A percentile compares a stretch with the other conserved stretches of the same genome.
Evolutionary conservation across 2,797 vertebrate genomes (phyloP).

Genomic region (Chaetodon trifasciatus): DNA sequence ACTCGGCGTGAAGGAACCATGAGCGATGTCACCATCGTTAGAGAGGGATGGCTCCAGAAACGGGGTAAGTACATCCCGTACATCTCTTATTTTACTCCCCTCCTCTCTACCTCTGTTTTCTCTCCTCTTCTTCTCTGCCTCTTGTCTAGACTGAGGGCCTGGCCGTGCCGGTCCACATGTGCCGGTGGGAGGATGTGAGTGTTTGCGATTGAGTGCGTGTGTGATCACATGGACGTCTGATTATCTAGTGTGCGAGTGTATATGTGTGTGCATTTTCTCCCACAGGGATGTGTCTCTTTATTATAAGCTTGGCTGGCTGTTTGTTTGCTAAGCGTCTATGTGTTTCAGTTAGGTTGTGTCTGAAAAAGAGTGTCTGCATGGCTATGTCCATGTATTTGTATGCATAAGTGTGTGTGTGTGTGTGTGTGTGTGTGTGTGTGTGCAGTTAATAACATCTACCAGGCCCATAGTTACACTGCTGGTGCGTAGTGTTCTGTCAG

Average conservation of each 20-base stretch:
- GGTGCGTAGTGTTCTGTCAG: slow-evolving; percentile 45
- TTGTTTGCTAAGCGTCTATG: slow-evolving; percentile 67
- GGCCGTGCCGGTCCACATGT: slow-evolving; percentile 78
- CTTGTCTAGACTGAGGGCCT: slow-evolving; percentile 77
- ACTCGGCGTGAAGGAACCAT: slow-evolving; percentile 96
- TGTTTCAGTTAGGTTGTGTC: slow-evolving; percentile 56
- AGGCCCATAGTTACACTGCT: slow-evolving; percentile 42
- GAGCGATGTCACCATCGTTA: slow-evolving; percentile 99
- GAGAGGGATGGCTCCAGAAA: slow-evolving; percentile 99
- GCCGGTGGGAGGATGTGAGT: slow-evolving; percentile 74
- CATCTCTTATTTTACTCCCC: slow-evolving; percentile 52
- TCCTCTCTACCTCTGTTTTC: slow-evolving; percentile 48
- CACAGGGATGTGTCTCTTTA: slow-evolving; percentile 63
- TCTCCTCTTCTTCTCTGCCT: slow-evolving; percentile 61
- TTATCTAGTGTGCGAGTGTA: slow-evolving; percentile 40
- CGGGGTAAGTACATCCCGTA: slow-evolving; percentile 91
- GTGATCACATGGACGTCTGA: slow-evolving; percentile 76
- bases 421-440: slow-evolving; percentile 37
- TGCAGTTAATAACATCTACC: slow-evolving; percentile 58
- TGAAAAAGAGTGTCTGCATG: slow-evolving; percentile 53
- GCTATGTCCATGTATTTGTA: slow-evolving; percentile 43
- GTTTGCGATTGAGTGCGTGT: slow-evolving; percentile 60
- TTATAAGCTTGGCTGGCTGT: slow-evolving; percentile 65
- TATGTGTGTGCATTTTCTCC: slow-evolving; percentile 38
- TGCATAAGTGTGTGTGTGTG: slow-evolving; percentile 13